phyloP scores from a whole-genome alignment of 2,113 vertebrate species.

The Lutjanus erythropterus region DNA sequence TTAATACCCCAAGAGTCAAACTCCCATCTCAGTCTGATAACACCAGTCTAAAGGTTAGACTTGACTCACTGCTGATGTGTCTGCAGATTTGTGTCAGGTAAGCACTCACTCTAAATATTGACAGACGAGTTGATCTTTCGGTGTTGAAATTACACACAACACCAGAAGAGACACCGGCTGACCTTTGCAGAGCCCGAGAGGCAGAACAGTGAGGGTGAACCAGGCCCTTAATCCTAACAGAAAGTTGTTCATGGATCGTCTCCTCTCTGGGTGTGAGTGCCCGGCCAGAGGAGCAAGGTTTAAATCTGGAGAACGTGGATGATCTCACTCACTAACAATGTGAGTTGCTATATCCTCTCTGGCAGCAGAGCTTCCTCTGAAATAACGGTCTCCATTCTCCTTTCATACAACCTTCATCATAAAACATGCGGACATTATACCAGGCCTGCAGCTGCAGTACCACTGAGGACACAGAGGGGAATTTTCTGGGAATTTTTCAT shows the following conservation, averaged over 20 bases:
- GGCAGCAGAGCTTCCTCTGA: conserved; percentile 57
- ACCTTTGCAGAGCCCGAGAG: neutral
- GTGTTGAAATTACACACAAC: neutral
- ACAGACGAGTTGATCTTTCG: conserved; percentile 25
- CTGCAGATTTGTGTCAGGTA: neutral
- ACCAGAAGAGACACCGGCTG: neutral
- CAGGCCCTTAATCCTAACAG: conserved; percentile 35
- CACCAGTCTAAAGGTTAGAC: conserved; percentile 42
- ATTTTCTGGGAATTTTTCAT: neutral
- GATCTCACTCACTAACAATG: conserved; percentile 73
- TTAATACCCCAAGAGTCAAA: conserved; percentile 16
- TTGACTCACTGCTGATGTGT: neutral
- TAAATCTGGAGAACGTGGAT: conserved; percentile 57
- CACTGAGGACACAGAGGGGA: neutral
- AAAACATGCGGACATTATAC: conserved; percentile 12
- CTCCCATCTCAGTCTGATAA: conserved; percentile 40
- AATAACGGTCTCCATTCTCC: conserved; percentile 52
- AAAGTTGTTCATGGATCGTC: conserved; percentile 7
- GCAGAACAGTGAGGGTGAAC: neutral
- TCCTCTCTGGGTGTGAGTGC: conserved; percentile 28
- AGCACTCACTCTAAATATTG: conserved; percentile 10
- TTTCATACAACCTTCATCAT: conserved; percentile 31
- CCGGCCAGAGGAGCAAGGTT: conserved; percentile 12
- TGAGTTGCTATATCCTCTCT: conserved; percentile 63
- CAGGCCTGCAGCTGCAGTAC: neutral